These are phyloP conservation scores for Aleadryas rufinucha DNA, from an alignment of 2,113 vertebrate species.

Conservation along the genomic window DNA sequence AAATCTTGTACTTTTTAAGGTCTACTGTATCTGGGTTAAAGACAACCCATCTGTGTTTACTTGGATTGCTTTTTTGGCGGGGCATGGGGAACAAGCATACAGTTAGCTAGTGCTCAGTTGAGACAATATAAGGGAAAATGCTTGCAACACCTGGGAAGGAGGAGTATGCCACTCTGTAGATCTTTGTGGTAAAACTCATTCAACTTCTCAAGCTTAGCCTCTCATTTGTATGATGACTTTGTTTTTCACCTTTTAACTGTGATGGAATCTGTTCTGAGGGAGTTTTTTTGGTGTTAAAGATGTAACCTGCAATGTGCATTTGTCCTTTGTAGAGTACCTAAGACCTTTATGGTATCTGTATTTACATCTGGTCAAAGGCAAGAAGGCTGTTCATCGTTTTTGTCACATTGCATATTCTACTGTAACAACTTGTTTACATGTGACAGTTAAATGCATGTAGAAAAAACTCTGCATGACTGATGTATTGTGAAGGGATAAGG, in stretches of 20 bases:
- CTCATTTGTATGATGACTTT: not conserved
- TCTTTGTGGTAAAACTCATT: not conserved
- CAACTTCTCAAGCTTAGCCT: not conserved
- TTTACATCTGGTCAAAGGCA: not conserved
- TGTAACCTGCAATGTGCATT: not conserved
- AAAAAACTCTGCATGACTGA: not conserved
- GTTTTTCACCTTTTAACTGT: not conserved
- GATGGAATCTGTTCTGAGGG: not conserved
- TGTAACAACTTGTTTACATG: not conserved
- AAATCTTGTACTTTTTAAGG: not conserved
- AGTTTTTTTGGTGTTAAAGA: not conserved
- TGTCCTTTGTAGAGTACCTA: not conserved
- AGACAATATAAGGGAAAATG: not conserved
- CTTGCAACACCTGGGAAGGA: not conserved
- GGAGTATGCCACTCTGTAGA: not conserved
- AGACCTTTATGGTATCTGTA: not conserved
- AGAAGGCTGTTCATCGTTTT: not conserved
- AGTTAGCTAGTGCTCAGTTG: not conserved
- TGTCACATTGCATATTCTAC: not conserved
- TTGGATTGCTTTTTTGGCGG: not conserved
- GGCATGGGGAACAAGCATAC: not conserved
- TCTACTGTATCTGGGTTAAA: not conserved
- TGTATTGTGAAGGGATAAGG: not conserved
- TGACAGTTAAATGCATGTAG: not conserved
- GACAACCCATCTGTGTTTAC: not conserved